Base-by-base conservation (phyloP, 2,888 invertebrate species). In the Quadriops clusia region DNA sequence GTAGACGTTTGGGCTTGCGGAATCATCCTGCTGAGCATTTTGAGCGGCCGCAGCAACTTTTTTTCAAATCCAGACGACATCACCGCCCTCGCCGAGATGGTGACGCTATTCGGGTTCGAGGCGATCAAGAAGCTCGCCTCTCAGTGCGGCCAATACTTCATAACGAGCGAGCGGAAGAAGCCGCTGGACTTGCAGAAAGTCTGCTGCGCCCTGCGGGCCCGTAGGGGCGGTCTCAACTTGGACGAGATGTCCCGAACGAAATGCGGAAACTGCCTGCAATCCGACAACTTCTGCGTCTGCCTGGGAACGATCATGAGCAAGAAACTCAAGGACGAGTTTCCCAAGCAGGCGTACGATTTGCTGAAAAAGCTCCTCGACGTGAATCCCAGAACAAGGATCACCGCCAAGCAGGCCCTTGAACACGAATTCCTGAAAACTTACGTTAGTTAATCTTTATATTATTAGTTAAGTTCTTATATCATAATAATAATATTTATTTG, bases 1-100 rank as follows among this genome's bases (percentile, higher is more conserved):
- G 18, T 91, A 42, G 91, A 91, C 63, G 68, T 85, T 47, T 91
- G 91, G 90, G 84, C 90, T 27, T 74, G 75, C 23, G 90, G 90
- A 34, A 79, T 90, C 28, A 85, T 90, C 44, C 72, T 90, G 51
- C 63, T 84, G 4, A 76, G 77, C 28, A 68, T 85, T 41, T 65
- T 90, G 18, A 78, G 80, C 45, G 75, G 76, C 22, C 75, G 85
- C 7, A 85, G 83, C 63, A 86, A 86, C 29, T 81, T 90, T 58
- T 84, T 90, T 56, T 76, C 80, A 46, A 83, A 85, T 12, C 70
- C 75, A 17, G 85, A 85, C 58, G 83, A 84, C 52, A 63, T 74
- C 39, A 68, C 79, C 17, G 85, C 86, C 34, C 63, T 90, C 21
- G 81, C 84, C 24, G 89, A 90, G 67, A 78, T 89, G 38, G 73